Base-by-base conservation (phyloP, 1,140 invertebrate genomes). In the Lordiphosa clarofinis region DNA sequence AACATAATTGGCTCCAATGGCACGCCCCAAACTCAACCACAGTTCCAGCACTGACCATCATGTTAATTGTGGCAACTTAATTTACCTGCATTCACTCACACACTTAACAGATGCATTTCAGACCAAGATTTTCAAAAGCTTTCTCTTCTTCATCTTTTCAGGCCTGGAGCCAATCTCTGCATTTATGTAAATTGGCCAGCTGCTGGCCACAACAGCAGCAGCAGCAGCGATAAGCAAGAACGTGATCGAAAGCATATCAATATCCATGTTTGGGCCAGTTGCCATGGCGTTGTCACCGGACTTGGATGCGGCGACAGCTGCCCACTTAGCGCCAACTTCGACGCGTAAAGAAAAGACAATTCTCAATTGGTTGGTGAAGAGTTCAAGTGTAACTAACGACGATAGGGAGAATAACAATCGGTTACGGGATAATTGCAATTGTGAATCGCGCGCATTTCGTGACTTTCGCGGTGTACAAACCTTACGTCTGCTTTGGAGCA, bases 401-500 rank as follows among this genome's bases (percentile, higher is more conserved):
- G 33, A 56, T 24, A 56, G 54, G 11, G 67, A 52, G 10, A 71
- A 61, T 33, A 64, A 70, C 59, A 56, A 55, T 61, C 68, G 33
- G 3, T 33, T 11, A 12, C 59, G 56, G 61, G 61, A 71, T 63
- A 65, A 69, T 49, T 84, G 71, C 49, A 68, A 53, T 38, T 72
- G 71, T 12, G 72, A 79, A 40, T 66, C 78, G 55, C 73, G 74
- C 5, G 67, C 70, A 0, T 75, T 84, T 74, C 86, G 86, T 43
- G 87, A 88, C 15, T 88, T 88, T 65, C 82, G 79, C 19, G 87
- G 87, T 28, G 87, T 88, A 6, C 87, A 88, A 57, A 88, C 72
- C 0, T 39, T 88, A 24, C 75, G 82, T 5, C 36, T 88, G 52
- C 49, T 88, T 46, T 88, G 87, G 87, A 88, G 78, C 66, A 88